Evolutionary conservation across 2,888 invertebrate species (phyloP).

Genomic region (Megalurothrips usitatus): DNA sequence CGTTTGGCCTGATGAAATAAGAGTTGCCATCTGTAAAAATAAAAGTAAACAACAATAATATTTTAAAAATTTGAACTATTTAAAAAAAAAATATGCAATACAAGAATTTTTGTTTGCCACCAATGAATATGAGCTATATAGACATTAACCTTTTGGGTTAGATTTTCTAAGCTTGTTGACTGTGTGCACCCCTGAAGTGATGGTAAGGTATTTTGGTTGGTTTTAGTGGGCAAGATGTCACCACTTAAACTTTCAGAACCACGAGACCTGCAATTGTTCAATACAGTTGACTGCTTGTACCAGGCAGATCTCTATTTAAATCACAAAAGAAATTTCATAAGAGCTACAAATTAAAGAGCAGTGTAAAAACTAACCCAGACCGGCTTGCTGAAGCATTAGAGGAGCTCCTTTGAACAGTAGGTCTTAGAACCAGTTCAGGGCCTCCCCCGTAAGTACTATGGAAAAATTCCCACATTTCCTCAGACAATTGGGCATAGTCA

Average conservation of each 20-base stretch:
- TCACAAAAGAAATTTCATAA: background rate
- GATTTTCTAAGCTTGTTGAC: background rate
- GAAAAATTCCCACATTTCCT: slow-evolving; percentile 84
- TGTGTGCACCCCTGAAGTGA: background rate
- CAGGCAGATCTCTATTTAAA: too few relatives aligned
- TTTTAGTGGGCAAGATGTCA: background rate
- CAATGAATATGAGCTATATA: too few relatives aligned
- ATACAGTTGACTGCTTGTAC: too few relatives aligned
- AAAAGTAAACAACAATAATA: background rate
- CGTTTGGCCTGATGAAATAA: background rate
- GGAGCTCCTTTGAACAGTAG: slow-evolving; percentile 26
- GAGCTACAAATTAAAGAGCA: background rate
- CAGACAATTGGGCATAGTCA: slow-evolving; percentile 74
- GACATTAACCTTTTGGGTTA: background rate
- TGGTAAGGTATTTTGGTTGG: background rate
- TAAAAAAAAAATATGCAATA: too few relatives aligned
- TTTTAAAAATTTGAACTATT: background rate
- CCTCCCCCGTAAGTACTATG: slow-evolving; percentile 83
- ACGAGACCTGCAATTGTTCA: background rate
- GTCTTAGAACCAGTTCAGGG: slow-evolving; percentile 62
- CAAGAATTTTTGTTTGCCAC: background rate
- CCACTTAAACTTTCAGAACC: background rate
- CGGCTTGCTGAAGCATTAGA: slow-evolving; percentile 24
- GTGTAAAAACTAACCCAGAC: background rate
- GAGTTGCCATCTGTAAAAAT: slow-evolving; percentile 1